A percentile compares a stretch with the other conserved stretches of the same genome.
phyloP scores from a whole-genome alignment of 1,140 invertebrate species.

The Mactra quadrangularis region DNA sequence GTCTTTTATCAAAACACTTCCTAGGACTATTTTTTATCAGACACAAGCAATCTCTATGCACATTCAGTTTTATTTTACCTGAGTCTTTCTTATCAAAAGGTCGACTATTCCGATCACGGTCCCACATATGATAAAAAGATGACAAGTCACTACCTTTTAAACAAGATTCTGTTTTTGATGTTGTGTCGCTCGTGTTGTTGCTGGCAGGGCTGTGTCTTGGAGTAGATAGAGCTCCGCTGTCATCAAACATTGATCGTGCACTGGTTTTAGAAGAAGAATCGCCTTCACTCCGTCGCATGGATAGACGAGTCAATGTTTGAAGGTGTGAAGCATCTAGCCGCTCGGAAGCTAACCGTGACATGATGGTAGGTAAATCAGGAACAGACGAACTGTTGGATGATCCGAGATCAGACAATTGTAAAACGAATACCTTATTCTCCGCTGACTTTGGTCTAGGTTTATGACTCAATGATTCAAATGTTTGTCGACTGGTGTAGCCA shows the following conservation, averaged over 20 bases:
- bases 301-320: neutral
- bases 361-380: slow-evolving; percentile 45
- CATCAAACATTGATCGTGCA: slow-evolving; percentile 2
- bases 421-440: slow-evolving; percentile 1
- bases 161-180: slow-evolving; percentile 1
- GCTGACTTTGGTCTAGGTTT: slow-evolving; percentile 35
- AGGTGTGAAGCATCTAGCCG: neutral
- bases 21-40: slow-evolving; percentile 35
- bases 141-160: slow-evolving; percentile 27
- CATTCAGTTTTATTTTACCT: slow-evolving; percentile 26
- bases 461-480: neutral
- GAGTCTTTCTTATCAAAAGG: slow-evolving; percentile 46
- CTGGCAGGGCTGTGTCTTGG: slow-evolving; percentile 21
- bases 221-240: slow-evolving; percentile 51
- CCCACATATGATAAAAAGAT: slow-evolving; percentile 52
- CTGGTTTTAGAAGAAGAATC: neutral
- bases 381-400: slow-evolving; percentile 41
- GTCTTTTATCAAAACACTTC: slow-evolving; percentile 24
- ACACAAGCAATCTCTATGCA: slow-evolving; percentile 39
- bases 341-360: slow-evolving; percentile 23
- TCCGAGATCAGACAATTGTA: slow-evolving; percentile 22
- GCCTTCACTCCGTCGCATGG: neutral
- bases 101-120: slow-evolving; percentile 28
- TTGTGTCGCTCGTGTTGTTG: neutral
- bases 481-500: slow-evolving; percentile 4